phyloP scores from a whole-genome alignment of 2,797 vertebrate genomes.

The Botia kubotai region DNA sequence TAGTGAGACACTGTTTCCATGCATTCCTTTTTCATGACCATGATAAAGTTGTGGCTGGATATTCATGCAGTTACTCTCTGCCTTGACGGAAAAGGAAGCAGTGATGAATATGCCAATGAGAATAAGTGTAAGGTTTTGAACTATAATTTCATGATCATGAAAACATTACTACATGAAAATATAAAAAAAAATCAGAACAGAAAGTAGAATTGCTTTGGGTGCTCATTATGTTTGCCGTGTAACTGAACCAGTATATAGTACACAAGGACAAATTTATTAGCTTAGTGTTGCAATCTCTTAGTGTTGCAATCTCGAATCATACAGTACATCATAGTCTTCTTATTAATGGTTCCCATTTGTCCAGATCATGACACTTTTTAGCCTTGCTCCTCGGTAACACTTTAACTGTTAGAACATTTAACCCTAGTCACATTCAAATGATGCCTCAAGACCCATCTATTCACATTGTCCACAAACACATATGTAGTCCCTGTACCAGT shows the following conservation, averaged over 20 bases:
- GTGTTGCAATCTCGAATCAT: neutral
- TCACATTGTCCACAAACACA: too few species aligned
- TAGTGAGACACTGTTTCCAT: neutral
- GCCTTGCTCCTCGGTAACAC: too few species aligned
- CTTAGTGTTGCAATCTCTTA: neutral
- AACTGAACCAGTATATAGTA: neutral
- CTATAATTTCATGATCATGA: constrained; percentile 2
- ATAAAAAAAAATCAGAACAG: neutral
- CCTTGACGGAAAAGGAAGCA: neutral
- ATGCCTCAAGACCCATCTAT: too few species aligned
- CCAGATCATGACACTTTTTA: too few species aligned
- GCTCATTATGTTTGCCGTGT: neutral
- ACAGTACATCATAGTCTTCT: neutral
- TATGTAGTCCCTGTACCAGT: too few species aligned
- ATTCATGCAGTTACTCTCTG: neutral
- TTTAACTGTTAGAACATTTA: too few species aligned
- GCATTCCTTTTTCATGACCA: neutral
- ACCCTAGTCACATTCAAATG: too few species aligned
- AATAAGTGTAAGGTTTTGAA: neutral
- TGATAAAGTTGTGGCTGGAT: neutral
- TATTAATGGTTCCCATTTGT: too few species aligned
- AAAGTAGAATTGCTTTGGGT: neutral
- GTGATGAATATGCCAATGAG: neutral
- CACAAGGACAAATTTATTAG: too few species aligned
- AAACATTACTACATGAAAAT: neutral